These are phyloP conservation scores for Dendrolimus pini DNA, from an alignment of 2,888 invertebrate species.

Conservation along the genomic window DNA sequence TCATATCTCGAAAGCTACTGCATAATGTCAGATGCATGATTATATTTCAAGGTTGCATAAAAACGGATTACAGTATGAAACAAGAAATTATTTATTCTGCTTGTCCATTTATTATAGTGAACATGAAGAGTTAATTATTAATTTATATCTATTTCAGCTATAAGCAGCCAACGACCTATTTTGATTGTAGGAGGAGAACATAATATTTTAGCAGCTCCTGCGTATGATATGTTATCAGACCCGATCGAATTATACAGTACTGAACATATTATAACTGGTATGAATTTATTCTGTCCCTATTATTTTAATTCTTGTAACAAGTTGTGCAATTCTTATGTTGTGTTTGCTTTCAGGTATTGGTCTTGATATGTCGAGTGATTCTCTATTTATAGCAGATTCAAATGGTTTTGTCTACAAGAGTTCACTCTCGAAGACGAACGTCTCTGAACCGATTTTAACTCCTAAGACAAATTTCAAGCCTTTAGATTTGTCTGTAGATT, in stretches of 20 bases:
- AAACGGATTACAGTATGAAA: too few species aligned
- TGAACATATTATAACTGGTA: conserved; percentile 62
- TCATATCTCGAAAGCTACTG: too few species aligned
- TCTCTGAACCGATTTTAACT: conserved; percentile 69
- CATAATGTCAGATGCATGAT: too few species aligned
- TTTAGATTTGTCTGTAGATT: conserved; percentile 87
- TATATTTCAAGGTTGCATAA: too few species aligned
- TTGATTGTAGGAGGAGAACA: conserved; percentile 83
- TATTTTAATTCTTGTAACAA: too few species aligned
- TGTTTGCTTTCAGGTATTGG: conserved; percentile 79
- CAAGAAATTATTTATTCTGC: too few species aligned
- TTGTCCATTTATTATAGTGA: too few species aligned
- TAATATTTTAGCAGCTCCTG: conserved; percentile 80
- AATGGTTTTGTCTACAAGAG: conserved; percentile 79
- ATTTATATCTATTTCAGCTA: conserved; percentile 56
- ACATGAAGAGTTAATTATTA: too few species aligned
- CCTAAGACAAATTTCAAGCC: conserved; percentile 80
- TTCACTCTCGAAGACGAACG: conserved; percentile 59
- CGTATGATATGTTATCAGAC: conserved; percentile 81
- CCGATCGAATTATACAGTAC: conserved; percentile 80
- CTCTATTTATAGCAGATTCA: conserved; percentile 87
- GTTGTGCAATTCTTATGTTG: too few species aligned
- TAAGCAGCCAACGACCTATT: conserved; percentile 81
- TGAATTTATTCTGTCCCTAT: conserved; percentile 3
- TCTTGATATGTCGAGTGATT: conserved; percentile 83